Conservation (phyloP, 2,113 vertebrate species). For the Podilymbus podiceps region DNA sequence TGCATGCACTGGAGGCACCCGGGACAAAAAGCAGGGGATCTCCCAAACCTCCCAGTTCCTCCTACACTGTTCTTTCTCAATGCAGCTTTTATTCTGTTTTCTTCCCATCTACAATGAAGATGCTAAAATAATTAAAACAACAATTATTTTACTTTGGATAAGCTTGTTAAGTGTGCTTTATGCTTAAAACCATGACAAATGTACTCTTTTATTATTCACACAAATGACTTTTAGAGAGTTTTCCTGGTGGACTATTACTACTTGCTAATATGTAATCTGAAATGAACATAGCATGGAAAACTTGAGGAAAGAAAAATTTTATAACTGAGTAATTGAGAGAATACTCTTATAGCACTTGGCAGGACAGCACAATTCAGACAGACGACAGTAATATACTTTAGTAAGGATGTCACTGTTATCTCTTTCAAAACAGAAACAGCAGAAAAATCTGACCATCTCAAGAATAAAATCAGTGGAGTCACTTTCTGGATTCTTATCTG, state of each 20-base stretch:
- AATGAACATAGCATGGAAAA: not conserved
- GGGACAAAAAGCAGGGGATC: not conserved
- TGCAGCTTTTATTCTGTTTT: not conserved
- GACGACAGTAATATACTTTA: not conserved
- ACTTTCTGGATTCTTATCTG: not conserved
- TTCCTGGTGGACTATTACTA: not conserved
- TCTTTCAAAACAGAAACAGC: not conserved
- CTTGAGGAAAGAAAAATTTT: not conserved
- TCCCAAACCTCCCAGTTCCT: not conserved
- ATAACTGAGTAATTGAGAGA: not conserved
- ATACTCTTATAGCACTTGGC: not conserved
- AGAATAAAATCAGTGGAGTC: not conserved
- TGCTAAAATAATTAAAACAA: conserved; percentile 1
- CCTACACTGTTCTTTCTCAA: not conserved
- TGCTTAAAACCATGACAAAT: not conserved
- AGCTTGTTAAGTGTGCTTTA: conserved; percentile 9
- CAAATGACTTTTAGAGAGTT: not conserved
- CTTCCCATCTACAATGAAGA: not conserved
- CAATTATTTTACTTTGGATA: not conserved
- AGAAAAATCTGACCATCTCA: not conserved
- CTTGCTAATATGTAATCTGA: not conserved
- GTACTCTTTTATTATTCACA: not conserved
- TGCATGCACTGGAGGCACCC: not conserved
- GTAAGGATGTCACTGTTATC: not conserved
- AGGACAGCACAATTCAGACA: not conserved